phyloP scores from a whole-genome alignment of 1,140 invertebrate genomes.

The Chelonus insularis region DNA sequence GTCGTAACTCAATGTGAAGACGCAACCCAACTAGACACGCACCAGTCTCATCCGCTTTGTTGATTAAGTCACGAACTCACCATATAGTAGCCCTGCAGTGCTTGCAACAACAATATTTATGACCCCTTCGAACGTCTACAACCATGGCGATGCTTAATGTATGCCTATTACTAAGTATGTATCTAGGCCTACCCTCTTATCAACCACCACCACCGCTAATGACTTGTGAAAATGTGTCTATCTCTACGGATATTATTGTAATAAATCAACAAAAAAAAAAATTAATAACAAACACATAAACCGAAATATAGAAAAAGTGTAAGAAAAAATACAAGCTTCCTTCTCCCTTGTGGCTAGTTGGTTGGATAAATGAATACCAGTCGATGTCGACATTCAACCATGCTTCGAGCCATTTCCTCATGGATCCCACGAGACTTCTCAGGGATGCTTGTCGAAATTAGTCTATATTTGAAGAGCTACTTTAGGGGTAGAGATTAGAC shows the following conservation, averaged over 20 bases:
- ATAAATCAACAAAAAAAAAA: not conserved
- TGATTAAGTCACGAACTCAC: slow-evolving; percentile 45
- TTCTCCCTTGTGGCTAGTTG: slow-evolving; percentile 3
- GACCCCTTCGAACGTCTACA: slow-evolving; percentile 8
- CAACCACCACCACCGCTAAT: too few species aligned
- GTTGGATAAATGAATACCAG: slow-evolving; percentile 46
- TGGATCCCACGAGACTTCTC: slow-evolving; percentile 48
- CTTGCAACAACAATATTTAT: slow-evolving; percentile 12
- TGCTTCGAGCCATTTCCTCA: slow-evolving; percentile 38
- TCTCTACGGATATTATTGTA: not conserved
- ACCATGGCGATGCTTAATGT: slow-evolving; percentile 15
- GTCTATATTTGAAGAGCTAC: slow-evolving; percentile 46
- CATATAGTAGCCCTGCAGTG: slow-evolving; percentile 3
- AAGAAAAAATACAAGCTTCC: not conserved
- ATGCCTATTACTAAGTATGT: slow-evolving; percentile 2
- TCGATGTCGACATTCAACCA: slow-evolving; percentile 40
- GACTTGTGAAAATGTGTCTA: too few species aligned
- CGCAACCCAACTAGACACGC: slow-evolving; percentile 10
- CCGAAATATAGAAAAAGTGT: too few species aligned
- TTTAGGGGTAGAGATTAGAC: slow-evolving; percentile 8
- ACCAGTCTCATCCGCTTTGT: slow-evolving; percentile 33
- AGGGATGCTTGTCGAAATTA: slow-evolving; percentile 48
- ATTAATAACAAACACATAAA: not conserved
- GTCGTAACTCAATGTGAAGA: slow-evolving; percentile 26
- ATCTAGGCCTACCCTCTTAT: not conserved